Evolutionary conservation across 2,113 vertebrate species (phyloP).

Genomic region (Condylura cristata): DNA sequence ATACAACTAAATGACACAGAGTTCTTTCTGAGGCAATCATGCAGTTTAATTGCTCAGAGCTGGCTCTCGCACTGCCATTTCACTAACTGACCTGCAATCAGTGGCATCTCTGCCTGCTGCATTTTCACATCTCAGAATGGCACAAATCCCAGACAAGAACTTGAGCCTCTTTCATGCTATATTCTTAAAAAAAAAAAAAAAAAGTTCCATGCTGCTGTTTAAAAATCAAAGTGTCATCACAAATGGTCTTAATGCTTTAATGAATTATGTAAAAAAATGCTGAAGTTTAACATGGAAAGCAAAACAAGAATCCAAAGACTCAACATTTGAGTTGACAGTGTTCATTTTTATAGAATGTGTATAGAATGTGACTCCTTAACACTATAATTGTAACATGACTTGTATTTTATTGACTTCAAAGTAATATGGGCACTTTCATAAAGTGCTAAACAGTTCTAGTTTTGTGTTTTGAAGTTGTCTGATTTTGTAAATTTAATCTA

Average conservation of each 20-base stretch:
- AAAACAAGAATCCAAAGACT: neutral
- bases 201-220: neutral
- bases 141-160: neutral
- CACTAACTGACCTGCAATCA: neutral
- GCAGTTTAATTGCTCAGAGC: constrained; percentile 1
- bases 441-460: neutral
- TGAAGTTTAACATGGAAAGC: constrained; percentile 37
- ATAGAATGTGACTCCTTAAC: neutral
- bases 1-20: neutral
- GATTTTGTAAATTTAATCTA: neutral
- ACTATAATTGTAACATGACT: constrained; percentile 12
- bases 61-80: neutral
- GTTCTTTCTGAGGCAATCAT: neutral
- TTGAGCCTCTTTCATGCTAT: neutral
- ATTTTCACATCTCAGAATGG: neutral
- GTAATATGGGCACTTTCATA: neutral
- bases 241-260: constrained; percentile 13
- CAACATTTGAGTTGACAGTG: neutral
- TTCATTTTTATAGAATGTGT: neutral
- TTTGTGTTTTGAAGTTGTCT: neutral
- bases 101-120: neutral
- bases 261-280: neutral
- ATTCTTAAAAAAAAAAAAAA: neutral
- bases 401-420: constrained; percentile 36
- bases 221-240: neutral